These are phyloP conservation scores for Anarhynchus alexandrinus DNA, from an alignment of 2,113 vertebrate genomes.

Conservation along the genomic window DNA sequence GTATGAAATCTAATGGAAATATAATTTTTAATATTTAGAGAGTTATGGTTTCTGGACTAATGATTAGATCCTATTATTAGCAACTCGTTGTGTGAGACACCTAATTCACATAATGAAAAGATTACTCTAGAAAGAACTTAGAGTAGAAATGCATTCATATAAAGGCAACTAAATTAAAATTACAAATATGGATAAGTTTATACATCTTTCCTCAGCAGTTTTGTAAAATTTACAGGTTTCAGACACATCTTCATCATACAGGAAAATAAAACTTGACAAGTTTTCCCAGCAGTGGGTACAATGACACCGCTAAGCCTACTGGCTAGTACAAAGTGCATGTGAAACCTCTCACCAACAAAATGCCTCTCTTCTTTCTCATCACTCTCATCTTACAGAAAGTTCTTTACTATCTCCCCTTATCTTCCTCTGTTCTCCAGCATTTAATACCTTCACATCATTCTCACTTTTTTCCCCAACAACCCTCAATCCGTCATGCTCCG, in stretches of 20 bases:
- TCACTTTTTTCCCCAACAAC: not conserved
- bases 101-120: not conserved
- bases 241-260: not conserved
- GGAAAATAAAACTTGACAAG: not conserved
- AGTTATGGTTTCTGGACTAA: not conserved
- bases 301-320: not conserved
- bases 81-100: not conserved
- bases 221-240: not conserved
- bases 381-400: not conserved
- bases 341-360: not conserved
- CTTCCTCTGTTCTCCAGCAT: not conserved
- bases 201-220: not conserved
- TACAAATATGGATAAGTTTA: not conserved
- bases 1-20: not conserved
- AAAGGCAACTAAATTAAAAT: not conserved
- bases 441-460: not conserved
- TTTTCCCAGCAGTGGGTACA: not conserved
- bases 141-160: not conserved
- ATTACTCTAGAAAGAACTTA: not conserved
- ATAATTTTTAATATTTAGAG: not conserved
- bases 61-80: not conserved
- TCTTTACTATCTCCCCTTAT: not conserved
- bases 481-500: not conserved
- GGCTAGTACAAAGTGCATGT: not conserved
- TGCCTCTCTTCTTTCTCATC: not conserved